Percentiles rank a stretch among this genome's conserved stretches.
These are phyloP conservation scores for Epizoanthus stellaris DNA, from an alignment of 92 coral and sea anemone genomes.

Conservation along the genomic window DNA sequence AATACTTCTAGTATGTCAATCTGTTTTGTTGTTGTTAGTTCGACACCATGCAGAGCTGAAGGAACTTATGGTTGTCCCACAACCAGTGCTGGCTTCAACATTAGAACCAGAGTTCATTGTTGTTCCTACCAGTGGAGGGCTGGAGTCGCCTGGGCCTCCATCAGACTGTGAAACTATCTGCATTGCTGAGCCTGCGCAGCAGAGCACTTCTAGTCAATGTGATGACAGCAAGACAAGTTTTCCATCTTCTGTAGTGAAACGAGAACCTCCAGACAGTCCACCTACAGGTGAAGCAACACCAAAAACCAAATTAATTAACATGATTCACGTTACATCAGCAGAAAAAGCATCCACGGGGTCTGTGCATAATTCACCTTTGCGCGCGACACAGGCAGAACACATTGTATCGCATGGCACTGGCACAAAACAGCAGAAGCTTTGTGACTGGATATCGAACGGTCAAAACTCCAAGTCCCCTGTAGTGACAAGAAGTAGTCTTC, in stretches of 20 bases:
- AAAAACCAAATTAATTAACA: neutral
- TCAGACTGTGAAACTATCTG: neutral
- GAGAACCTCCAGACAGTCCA: slow-evolving; percentile 35
- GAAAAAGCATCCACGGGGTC: neutral
- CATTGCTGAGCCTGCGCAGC: neutral
- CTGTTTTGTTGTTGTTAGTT: slow-evolving; percentile 2
- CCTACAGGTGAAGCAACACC: neutral
- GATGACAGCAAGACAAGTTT: slow-evolving; percentile 25
- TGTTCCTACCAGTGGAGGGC: slow-evolving; percentile 70
- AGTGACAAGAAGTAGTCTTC: slow-evolving; percentile 21
- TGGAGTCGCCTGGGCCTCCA: slow-evolving; percentile 18
- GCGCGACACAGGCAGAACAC: neutral
- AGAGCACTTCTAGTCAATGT: slow-evolving; percentile 14
- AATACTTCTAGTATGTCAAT: too few relatives aligned
- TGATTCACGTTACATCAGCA: neutral
- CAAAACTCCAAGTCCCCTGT: neutral
- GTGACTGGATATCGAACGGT: neutral
- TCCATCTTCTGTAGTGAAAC: slow-evolving; percentile 18
- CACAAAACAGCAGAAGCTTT: neutral
- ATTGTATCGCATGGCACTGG: neutral
- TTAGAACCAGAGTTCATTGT: slow-evolving; percentile 90
- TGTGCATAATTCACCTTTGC: neutral
- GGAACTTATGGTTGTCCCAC: slow-evolving; percentile 86
- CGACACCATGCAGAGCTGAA: slow-evolving; percentile 40
- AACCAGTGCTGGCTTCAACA: slow-evolving; percentile 83